These are phyloP conservation scores for Dendrolimus kikuchii DNA, from an alignment of 1,140 invertebrate genomes.

Conservation along the genomic window DNA sequence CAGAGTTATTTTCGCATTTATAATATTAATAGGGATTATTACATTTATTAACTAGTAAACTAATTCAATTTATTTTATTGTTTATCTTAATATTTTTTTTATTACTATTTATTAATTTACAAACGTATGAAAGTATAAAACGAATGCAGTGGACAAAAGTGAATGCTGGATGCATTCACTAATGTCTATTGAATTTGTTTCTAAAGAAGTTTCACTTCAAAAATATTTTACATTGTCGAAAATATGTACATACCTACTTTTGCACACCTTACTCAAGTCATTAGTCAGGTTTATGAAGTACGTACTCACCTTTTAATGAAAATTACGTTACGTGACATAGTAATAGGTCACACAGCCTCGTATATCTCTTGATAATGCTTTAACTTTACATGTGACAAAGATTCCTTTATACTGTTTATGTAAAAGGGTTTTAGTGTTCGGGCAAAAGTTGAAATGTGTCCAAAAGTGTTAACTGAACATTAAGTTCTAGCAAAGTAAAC, in stretches of 20 bases:
- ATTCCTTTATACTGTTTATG: conserved; percentile 15
- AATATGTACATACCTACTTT: background rate
- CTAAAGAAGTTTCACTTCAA: too few species aligned
- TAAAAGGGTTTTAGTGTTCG: conserved; percentile 18
- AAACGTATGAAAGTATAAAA: too few species aligned
- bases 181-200: too few species aligned
- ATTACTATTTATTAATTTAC: too few species aligned
- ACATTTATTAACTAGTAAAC: too few species aligned
- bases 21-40: too few species aligned
- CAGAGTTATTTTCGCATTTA: too few species aligned
- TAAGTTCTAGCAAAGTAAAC: conserved; percentile 12
- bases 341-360: conserved; percentile 3
- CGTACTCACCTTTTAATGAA: conserved; percentile 1
- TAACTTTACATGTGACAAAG: conserved; percentile 13
- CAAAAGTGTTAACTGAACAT: conserved; percentile 12
- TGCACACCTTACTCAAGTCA: conserved; percentile 2
- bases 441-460: conserved; percentile 15
- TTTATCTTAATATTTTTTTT: too few species aligned
- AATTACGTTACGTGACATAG: conserved; percentile 2
- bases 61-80: too few species aligned
- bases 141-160: too few species aligned
- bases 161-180: too few species aligned
- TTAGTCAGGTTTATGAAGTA: background rate
- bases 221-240: too few species aligned
- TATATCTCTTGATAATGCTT: conserved; percentile 10